Percentiles rank a stretch among this genome's conserved stretches.
phyloP scores from a whole-genome alignment of 2,888 invertebrate species.

The Pterobdella sp. region DNA sequence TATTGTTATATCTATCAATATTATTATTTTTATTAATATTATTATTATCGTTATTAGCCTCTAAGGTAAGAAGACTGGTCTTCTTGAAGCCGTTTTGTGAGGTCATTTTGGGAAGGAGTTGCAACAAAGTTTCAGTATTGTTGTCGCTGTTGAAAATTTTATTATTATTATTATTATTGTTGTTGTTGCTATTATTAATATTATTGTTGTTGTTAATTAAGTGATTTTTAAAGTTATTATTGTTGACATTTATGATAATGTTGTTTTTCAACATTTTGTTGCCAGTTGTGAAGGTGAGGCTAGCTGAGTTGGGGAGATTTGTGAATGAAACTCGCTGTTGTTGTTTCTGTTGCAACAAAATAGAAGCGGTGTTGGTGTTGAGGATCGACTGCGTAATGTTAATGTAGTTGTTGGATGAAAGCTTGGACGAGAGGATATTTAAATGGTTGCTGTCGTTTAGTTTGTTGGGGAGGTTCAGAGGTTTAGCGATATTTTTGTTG shows the following conservation, averaged over 20 bases:
- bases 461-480: not conserved
- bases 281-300: not conserved
- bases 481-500: not conserved
- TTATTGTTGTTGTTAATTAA: not conserved
- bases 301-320: not conserved
- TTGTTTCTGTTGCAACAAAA: not conserved
- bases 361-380: not conserved
- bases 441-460: not conserved
- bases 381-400: not conserved
- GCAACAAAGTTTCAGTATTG: not conserved
- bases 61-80: not conserved
- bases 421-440: too few relatives aligned
- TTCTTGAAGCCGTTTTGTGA: not conserved
- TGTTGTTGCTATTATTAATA: slow-evolving; percentile 17
- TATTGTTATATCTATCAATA: not conserved
- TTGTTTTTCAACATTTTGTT: not conserved
- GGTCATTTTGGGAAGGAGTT: not conserved
- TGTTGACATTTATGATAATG: not conserved
- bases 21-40: slow-evolving; percentile 4
- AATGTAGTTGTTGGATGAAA: not conserved
- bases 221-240: not conserved
- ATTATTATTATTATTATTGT: not conserved
- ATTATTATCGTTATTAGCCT: not conserved
- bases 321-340: slow-evolving; percentile 2
- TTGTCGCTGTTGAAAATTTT: not conserved